Evolutionary conservation across 2,113 vertebrate genomes (phyloP).

Genomic region (Alligator sinensis): DNA sequence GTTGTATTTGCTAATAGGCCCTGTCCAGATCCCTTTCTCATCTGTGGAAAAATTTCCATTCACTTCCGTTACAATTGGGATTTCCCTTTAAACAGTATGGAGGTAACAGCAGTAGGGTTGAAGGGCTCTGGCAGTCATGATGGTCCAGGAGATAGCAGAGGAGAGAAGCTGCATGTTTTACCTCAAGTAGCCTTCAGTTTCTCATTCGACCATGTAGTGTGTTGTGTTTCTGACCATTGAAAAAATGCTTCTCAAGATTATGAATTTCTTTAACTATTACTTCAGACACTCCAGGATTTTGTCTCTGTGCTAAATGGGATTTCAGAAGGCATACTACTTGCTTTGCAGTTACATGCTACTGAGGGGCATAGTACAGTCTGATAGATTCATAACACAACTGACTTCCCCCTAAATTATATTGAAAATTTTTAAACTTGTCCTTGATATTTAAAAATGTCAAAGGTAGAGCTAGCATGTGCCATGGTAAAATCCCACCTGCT

Average conservation of each 20-base stretch:
- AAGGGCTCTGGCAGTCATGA: too few species aligned
- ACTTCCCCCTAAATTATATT: neutral
- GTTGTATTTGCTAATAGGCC: neutral
- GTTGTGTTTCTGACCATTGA: neutral
- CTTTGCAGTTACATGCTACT: neutral
- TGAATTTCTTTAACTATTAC: neutral
- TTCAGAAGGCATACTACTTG: neutral
- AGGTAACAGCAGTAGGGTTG: neutral
- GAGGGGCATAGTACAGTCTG: neutral
- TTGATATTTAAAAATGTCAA: neutral
- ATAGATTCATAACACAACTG: neutral
- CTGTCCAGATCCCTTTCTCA: neutral
- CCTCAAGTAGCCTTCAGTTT: neutral
- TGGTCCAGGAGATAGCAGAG: too few species aligned
- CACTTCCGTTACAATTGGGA: neutral
- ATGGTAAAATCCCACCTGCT: neutral
- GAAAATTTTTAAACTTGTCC: neutral
- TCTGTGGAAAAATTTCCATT: neutral
- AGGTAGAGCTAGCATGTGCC: neutral
- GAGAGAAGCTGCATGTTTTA: neutral
- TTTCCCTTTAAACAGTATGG: neutral
- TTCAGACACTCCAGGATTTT: neutral
- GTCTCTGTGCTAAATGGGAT: neutral
- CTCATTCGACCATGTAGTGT: fast-evolving
- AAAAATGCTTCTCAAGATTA: neutral